phyloP scores from a whole-genome alignment of 2,888 invertebrate genomes.

The Ophion slaviceki region DNA sequence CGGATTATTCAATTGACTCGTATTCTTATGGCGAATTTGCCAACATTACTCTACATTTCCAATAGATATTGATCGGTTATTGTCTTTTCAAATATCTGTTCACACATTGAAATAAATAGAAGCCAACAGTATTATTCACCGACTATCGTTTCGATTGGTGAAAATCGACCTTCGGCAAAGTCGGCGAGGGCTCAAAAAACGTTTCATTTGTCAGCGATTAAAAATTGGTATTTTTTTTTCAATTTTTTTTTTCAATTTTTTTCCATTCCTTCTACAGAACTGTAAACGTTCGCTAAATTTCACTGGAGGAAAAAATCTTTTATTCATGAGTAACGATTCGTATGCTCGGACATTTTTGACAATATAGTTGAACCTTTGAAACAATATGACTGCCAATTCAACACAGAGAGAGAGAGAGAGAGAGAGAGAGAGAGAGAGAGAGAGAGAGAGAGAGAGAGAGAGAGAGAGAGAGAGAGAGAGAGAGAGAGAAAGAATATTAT shows the following conservation, averaged over 20 bases:
- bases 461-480: no score
- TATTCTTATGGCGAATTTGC: neutral
- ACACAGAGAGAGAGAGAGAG: no score
- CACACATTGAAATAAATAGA: neutral
- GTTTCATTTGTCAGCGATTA: no score
- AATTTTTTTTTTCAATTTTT: neutral
- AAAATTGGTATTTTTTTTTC: neutral
- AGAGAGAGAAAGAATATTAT: no score
- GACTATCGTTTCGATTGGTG: neutral
- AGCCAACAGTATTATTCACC: neutral
- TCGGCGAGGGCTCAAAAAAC: no score
- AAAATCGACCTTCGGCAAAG: neutral
- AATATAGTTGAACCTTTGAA: no score
- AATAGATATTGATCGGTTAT: no score
- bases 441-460: no score
- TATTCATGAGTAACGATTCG: neutral
- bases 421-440: no score
- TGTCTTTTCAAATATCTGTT: neutral
- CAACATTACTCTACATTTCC: no score
- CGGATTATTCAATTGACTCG: neutral
- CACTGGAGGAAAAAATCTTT: neutral
- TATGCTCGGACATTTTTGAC: neutral
- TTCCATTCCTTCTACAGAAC: conserved; percentile 50
- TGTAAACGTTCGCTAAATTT: conserved; percentile 1
- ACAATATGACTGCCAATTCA: no score